Base-by-base conservation (phyloP, 2,797 vertebrate species). In the Rhadinocentrus ornatus region DNA sequence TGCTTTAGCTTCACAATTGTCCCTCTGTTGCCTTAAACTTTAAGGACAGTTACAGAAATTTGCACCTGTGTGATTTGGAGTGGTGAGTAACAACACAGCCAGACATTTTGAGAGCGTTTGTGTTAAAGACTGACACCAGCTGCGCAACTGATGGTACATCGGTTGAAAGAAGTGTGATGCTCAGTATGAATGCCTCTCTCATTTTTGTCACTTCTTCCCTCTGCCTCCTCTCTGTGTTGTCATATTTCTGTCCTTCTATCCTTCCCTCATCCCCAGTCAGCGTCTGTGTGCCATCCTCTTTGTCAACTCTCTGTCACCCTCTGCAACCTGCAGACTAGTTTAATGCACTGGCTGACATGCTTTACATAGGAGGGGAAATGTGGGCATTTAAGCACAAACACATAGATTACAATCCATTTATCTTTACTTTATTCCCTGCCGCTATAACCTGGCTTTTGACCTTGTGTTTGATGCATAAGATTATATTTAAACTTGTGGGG, bases 331-430 rank as follows among this genome's bases (percentile, higher is more conserved):
- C 66, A 71, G 62, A 41, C 66, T 69, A 56, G 44, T 71, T 76
- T 75, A 80, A 84, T 81, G 62, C 78, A 81, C 62, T 66, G 27
- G n/a, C 71, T 66, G 74, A 46, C 76, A 57, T 63, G 35, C 80
- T 74, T 80, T 72, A 84, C 78, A 66, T 65, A 75, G 69, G 68
- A 55, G 3, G 16, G 6, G 12, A 29, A 18, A 53, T 26, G 24
- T 53, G 12, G 4, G 46, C 20, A 50, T 50, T 24, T 22, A 24
- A 12, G 22, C 48, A 52, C n/a, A 24, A n/a, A 24, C 24, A 53
- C 11, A 27, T 2, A 18, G 7, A 27, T 61, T 34, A 61, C 13
- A 41, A 6, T 16, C 22, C 24, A 41, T 18, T 24, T 9, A 61
- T 44, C 37, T 27, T 41, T 20, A 4, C 3, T 53, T 53, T 53